A percentile compares a stretch with the other conserved stretches of the same genome.
These are phyloP conservation scores for Crambe crambe DNA, from an alignment of 37 sponge, comb jelly and placozoan species.

Conservation along the genomic window DNA sequence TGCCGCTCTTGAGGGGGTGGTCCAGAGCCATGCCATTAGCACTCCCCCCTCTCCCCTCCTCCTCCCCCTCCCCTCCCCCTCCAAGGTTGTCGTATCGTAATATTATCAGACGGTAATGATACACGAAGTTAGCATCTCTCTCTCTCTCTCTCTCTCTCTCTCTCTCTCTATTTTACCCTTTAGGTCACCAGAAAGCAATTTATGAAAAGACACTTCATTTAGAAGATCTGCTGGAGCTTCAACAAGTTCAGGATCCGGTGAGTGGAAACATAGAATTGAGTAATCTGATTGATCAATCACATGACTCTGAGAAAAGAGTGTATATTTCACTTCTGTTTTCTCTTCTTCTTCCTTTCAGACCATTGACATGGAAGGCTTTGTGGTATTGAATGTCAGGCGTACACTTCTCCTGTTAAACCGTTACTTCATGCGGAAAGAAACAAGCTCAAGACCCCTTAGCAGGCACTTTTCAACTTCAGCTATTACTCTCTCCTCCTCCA, in stretches of 20 bases:
- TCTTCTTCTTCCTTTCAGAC: constrained; percentile 53
- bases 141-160: constrained; percentile 32
- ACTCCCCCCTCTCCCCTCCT: background rate
- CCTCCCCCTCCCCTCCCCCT: background rate
- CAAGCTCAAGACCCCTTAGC: constrained; percentile 52
- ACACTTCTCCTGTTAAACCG: constrained; percentile 73
- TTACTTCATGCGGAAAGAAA: constrained; percentile 62
- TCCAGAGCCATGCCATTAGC: background rate
- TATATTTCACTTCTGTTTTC: too few relatives aligned
- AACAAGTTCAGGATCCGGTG: constrained; percentile 79
- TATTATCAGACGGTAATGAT: too few relatives aligned
- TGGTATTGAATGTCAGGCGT: constrained; percentile 67
- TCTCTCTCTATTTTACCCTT: too few relatives aligned
- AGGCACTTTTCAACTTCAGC: constrained; percentile 59
- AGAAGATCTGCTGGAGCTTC: constrained; percentile 87
- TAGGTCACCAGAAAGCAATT: constrained; percentile 72
- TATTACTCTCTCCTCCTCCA: constrained; percentile 4
- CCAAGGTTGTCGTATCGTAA: too few relatives aligned
- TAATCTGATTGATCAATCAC: background rate
- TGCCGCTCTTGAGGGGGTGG: background rate
- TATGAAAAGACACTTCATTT: constrained; percentile 71
- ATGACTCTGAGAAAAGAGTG: too few relatives aligned
- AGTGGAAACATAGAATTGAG: too few relatives aligned
- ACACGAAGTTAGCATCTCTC: too few relatives aligned
- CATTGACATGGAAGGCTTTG: constrained; percentile 87